Evolutionary conservation across 2,888 invertebrate species (phyloP), one percentile per base, ranked within the genome.

Genomic region (Temnothorax rugatulus): DNA sequence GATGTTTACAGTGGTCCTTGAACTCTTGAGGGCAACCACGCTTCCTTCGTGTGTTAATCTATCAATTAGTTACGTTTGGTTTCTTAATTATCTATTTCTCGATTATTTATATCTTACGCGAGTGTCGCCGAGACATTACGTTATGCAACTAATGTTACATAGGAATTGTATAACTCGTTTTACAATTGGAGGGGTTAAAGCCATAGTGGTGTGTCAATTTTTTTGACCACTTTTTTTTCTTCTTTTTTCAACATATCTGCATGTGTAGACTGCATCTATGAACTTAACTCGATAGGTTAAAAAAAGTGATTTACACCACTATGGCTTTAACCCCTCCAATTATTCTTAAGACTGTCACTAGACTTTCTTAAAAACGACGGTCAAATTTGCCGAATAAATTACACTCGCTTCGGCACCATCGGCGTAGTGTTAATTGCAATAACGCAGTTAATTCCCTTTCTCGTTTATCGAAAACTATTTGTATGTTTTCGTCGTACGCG

Each of bases 21-120:
- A 15, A 18, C 38, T 7, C 18, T 29, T 29, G 41, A 54, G 29
- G 29, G 44, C n/a, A 38, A 21, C 0, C 47, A 15, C 38, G 15
- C 18, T 76, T 64, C 18, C 21, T 18, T 52, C 41, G 38, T 25
- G 52, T 54, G 25, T 77, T 68, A 57, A 57, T 44, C 41, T 77
- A 68, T 29, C 44, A 68, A 75, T 38, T 75, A 47, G 15, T 75
- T 63, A 54, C n/a, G 50, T 63, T 64, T 21, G 13, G 0, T 15
- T 4, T 44, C 29, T 54, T 3, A 18, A 21, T 38, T 34, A 21
- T 63, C 9, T 50, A 50, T 38, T 52, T 25, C 41, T 61, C 13
- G 1, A 61, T 74, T 34, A 54, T 50, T 50, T 50, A 63, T 34
- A 44, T 41, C 41, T 74, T 59, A 74, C 21, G 18, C n/a, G 13